phyloP scores from a whole-genome alignment of 2,797 vertebrate genomes.

The Otus scops region DNA sequence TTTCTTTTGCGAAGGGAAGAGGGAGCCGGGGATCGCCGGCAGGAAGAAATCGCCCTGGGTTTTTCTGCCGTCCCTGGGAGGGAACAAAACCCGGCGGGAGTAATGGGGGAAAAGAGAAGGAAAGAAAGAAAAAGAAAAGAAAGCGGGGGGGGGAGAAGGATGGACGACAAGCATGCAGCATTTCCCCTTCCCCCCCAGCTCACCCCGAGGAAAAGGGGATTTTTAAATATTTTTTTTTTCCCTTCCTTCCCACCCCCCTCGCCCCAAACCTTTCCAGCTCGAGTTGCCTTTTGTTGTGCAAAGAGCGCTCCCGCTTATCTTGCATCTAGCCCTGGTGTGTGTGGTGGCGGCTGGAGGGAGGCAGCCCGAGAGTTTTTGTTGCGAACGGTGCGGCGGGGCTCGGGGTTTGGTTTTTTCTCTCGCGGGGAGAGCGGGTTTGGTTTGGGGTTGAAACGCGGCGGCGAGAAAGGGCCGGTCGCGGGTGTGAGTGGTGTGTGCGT shows the following conservation, averaged over 20 bases:
- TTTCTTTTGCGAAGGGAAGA: not conserved
- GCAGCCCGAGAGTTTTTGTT: not conserved
- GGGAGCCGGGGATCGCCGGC: not conserved
- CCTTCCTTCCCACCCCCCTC: not conserved
- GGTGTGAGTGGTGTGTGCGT: not conserved
- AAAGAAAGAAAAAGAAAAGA: not conserved
- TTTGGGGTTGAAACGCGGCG: not conserved
- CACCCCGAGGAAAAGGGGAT: not conserved
- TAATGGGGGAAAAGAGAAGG: not conserved
- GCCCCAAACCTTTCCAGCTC: constrained; percentile 46
- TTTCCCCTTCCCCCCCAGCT: not conserved
- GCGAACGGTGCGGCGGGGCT: not conserved
- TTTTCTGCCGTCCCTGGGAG: constrained; percentile 6
- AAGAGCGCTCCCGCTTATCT: constrained; percentile 53
- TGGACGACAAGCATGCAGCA: not conserved
- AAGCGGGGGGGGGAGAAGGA: not conserved
- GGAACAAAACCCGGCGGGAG: constrained; percentile 37
- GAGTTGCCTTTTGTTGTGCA: constrained; percentile 69
- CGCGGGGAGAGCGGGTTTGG: not conserved
- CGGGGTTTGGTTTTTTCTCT: not conserved
- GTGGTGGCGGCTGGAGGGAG: not conserved
- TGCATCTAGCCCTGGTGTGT: constrained; percentile 39
- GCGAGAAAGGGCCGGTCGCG: not conserved
- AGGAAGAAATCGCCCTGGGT: not conserved
- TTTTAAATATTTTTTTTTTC: not conserved